phyloP scores from a whole-genome alignment of 2,113 vertebrate species.

The Nesogale talazaci region DNA sequence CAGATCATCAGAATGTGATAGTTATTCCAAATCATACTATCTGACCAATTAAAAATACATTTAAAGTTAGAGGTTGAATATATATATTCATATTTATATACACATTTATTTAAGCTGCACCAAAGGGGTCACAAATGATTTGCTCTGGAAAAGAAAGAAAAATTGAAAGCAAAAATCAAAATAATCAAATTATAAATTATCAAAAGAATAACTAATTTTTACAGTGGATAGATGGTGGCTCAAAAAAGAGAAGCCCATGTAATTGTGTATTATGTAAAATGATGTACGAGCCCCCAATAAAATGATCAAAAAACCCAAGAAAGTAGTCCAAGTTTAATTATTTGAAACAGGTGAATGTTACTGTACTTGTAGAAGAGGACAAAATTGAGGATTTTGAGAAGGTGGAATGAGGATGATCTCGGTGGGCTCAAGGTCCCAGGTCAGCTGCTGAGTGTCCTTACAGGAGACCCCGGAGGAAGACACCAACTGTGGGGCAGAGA shows the following conservation, averaged over 20 bases:
- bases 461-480: neutral
- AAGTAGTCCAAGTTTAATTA: neutral
- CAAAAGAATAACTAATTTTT: slow-evolving; percentile 7
- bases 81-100: neutral
- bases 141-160: slow-evolving; percentile 44
- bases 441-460: neutral
- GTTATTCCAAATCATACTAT: slow-evolving; percentile 25
- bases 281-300: no score
- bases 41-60: slow-evolving; percentile 18
- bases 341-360: slow-evolving; percentile 22
- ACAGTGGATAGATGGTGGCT: neutral
- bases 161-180: neutral
- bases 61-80: slow-evolving; percentile 39
- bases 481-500: neutral
- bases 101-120: neutral
- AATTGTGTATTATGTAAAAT: no score
- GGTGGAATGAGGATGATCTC: neutral
- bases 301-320: no score
- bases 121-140: neutral
- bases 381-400: neutral
- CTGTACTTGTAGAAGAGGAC: neutral
- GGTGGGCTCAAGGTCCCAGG: neutral
- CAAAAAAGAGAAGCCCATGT: neutral
- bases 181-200: neutral
- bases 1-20: slow-evolving; percentile 43